Conservation (phyloP, 2,888 invertebrate species). For the Danaus chrysippus region DNA sequence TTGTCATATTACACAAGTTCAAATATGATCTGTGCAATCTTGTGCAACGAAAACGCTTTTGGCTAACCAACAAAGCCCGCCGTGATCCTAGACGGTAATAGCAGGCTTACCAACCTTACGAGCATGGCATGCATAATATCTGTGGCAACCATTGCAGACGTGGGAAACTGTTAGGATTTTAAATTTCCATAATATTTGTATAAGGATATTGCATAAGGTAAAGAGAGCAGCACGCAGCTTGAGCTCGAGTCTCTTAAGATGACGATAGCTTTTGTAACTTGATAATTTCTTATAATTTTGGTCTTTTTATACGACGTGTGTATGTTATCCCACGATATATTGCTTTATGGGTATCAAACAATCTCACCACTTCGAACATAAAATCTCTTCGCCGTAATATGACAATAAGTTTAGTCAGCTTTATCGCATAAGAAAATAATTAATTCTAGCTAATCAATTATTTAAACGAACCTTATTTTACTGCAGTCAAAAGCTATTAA, state of each 20-base stretch:
- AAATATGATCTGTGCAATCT: slow-evolving; percentile 17
- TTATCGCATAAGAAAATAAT: too few species aligned
- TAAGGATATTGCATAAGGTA: slow-evolving; percentile 53
- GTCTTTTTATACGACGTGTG: neutral
- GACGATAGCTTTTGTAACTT: slow-evolving; percentile 8
- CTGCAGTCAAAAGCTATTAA: too few species aligned
- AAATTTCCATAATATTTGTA: slow-evolving; percentile 71
- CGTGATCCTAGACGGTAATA: slow-evolving; percentile 53
- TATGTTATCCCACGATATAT: too few species aligned
- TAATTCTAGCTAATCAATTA: too few species aligned
- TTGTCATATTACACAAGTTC: slow-evolving; percentile 4
- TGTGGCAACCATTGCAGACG: slow-evolving; percentile 54
- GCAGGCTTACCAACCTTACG: slow-evolving; percentile 41
- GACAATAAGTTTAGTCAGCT: too few species aligned
- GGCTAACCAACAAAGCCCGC: slow-evolving; percentile 39
- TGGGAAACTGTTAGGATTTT: slow-evolving; percentile 62
- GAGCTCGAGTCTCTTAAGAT: slow-evolving; percentile 16
- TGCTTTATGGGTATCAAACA: too few species aligned
- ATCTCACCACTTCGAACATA: too few species aligned
- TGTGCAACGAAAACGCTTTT: slow-evolving; percentile 36
- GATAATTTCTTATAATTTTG: neutral
- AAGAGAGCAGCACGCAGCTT: slow-evolving; percentile 34
- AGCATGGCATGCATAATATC: slow-evolving; percentile 55
- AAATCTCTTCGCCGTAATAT: too few species aligned
- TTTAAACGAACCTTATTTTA: too few species aligned